Evolutionary conservation across 2,888 invertebrate species (phyloP).

Genomic region (Cantharis rufa): DNA sequence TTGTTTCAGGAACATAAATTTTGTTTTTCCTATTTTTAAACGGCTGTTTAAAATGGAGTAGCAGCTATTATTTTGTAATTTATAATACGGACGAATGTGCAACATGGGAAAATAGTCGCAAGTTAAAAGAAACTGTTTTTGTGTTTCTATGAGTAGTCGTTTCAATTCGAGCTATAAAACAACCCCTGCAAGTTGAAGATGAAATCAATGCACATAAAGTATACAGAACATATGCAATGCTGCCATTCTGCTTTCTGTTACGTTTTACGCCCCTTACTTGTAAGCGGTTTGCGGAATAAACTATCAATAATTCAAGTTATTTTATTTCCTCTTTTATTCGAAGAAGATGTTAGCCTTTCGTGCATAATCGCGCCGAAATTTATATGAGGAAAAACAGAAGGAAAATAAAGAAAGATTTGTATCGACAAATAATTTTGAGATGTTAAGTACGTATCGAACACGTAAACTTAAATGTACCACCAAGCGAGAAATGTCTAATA

Average conservation of each 20-base stretch:
- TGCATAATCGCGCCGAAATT: background rate
- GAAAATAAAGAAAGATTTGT: background rate
- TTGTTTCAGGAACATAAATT: background rate
- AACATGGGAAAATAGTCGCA: constrained; percentile 16
- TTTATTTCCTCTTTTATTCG: constrained; percentile 29
- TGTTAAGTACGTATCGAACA: constrained; percentile 23
- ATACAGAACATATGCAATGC: constrained; percentile 39
- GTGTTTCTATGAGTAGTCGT: constrained; percentile 30
- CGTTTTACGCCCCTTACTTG: constrained; percentile 42
- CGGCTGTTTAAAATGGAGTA: background rate
- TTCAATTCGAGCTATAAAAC: constrained; percentile 33
- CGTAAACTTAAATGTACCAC: constrained; percentile 26
- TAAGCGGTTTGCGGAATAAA: constrained; percentile 39
- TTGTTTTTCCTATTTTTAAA: background rate
- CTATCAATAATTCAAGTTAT: constrained; percentile 46
- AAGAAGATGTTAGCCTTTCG: background rate
- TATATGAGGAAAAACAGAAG: background rate
- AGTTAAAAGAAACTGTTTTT: constrained; percentile 19
- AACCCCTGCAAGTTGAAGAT: constrained; percentile 34
- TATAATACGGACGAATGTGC: background rate
- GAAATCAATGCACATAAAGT: constrained; percentile 43
- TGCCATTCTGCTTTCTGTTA: constrained; percentile 40
- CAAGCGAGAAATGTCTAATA: constrained; percentile 36
- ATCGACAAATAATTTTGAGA: constrained; percentile 10
- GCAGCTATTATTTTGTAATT: background rate